Percentiles rank a stretch among this genome's conserved stretches.
phyloP scores from a whole-genome alignment of 2,888 invertebrate genomes.

The Oligia strigilis region DNA sequence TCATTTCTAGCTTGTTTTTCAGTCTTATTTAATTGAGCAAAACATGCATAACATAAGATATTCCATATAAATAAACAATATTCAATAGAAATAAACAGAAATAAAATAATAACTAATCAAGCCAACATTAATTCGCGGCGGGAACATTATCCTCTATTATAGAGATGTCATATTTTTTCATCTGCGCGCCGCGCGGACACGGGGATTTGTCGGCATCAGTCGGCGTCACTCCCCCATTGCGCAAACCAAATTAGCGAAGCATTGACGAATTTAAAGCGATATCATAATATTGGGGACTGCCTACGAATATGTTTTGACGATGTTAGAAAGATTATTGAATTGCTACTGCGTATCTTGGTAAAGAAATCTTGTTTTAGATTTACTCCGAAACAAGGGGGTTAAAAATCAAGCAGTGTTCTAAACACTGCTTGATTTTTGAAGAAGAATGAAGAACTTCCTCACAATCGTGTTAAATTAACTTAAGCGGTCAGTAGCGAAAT shows the following conservation, averaged over 20 bases:
- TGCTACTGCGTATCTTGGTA: background rate
- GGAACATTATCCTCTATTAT: conserved; percentile 71
- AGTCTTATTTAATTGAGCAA: background rate
- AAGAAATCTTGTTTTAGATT: background rate
- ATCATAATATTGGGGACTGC: conserved; percentile 65
- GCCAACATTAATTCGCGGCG: conserved; percentile 48
- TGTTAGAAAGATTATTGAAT: conserved; percentile 3
- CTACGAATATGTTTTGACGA: conserved; percentile 41
- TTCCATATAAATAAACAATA: background rate
- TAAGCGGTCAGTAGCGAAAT: background rate
- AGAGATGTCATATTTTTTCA: conserved; percentile 82
- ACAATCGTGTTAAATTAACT: background rate
- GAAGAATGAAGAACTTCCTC: background rate
- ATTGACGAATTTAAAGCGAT: conserved; percentile 81
- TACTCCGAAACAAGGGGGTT: too few species aligned
- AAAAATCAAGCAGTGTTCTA: background rate
- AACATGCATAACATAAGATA: background rate
- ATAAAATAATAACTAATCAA: conserved; percentile 60
- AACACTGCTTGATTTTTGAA: too few species aligned
- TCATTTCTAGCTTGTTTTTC: background rate
- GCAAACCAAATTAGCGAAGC: conserved; percentile 77
- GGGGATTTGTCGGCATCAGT: conserved; percentile 59
- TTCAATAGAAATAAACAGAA: conserved; percentile 24
- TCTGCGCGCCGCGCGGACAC: conserved; percentile 58
- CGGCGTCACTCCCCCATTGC: conserved; percentile 62